Evolutionary conservation across 2,888 invertebrate genomes (phyloP).

Genomic region (Onthophagus sagittarius): DNA sequence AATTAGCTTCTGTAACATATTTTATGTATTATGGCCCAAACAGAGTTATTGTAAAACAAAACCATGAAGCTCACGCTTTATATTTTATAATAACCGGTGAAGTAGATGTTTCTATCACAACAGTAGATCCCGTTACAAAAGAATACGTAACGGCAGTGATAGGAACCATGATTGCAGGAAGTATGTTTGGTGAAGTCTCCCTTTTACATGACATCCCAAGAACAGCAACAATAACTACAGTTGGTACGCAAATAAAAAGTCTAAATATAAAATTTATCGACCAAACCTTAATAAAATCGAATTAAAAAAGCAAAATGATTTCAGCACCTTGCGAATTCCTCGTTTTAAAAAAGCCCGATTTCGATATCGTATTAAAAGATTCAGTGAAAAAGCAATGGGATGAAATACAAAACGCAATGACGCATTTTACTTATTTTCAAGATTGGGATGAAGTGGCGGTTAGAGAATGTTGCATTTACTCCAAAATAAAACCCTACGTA

Average conservation of each 20-base stretch:
- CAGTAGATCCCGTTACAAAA: conserved; percentile 53
- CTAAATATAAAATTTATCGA: neutral
- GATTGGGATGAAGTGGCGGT: conserved; percentile 57
- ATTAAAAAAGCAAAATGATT: conserved; percentile 14
- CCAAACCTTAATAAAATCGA: neutral
- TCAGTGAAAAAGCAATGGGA: conserved; percentile 61
- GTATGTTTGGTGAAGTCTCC: conserved; percentile 66
- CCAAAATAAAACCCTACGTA: conserved; percentile 57
- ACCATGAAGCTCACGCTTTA: conserved; percentile 56
- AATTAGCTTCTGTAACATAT: conserved; percentile 58
- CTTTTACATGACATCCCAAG: conserved; percentile 59
- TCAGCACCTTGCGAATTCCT: conserved; percentile 61
- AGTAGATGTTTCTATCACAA: conserved; percentile 51
- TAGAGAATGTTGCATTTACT: conserved; percentile 63
- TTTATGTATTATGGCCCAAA: conserved; percentile 60
- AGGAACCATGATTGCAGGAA: conserved; percentile 55
- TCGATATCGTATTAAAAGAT: conserved; percentile 57
- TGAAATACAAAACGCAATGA: conserved; percentile 56
- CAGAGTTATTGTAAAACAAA: conserved; percentile 59
- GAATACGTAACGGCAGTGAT: conserved; percentile 50
- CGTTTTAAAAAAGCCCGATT: conserved; percentile 57
- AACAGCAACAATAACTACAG: conserved; percentile 58
- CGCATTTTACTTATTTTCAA: conserved; percentile 62
- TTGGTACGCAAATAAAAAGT: conserved; percentile 42
- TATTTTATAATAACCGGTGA: conserved; percentile 65